Evolutionary conservation across 2,888 invertebrate species (phyloP).

Genomic region (Fragum sueziense): DNA sequence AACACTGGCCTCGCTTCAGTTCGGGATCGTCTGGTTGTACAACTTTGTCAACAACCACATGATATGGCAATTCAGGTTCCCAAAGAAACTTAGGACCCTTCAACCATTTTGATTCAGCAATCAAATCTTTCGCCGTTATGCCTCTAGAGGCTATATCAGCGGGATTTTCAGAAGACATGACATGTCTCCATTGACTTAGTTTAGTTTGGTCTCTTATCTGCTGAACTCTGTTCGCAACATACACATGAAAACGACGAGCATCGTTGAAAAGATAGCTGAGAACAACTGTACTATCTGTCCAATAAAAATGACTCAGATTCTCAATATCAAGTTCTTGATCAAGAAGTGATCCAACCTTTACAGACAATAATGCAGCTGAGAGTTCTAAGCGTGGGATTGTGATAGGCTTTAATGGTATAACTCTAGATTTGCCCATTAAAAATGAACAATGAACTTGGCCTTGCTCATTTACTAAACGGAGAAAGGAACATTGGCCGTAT

Average conservation of each 20-base stretch:
- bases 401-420: constrained; percentile 49
- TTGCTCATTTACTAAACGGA: constrained; percentile 35
- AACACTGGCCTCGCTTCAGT: constrained; percentile 26
- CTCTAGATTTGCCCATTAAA: constrained; percentile 58
- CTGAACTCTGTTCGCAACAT: constrained; percentile 9
- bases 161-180: constrained; percentile 51
- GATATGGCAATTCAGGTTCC: constrained; percentile 39
- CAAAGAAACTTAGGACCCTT: constrained; percentile 47
- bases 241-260: constrained; percentile 6
- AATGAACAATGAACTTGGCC: constrained; percentile 49
- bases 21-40: constrained; percentile 32
- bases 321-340: constrained; percentile 37
- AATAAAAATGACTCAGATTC: constrained; percentile 46
- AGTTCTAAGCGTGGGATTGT: constrained; percentile 59
- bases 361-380: constrained; percentile 51
- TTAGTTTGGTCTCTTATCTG: constrained; percentile 4
- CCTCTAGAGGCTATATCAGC: constrained; percentile 38
- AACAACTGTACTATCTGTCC: constrained; percentile 61
- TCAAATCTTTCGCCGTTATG: constrained; percentile 19
- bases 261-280: constrained; percentile 48
- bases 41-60: constrained; percentile 26
- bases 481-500: constrained; percentile 62
- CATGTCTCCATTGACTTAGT: constrained; percentile 10
- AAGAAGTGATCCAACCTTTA: constrained; percentile 32
- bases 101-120: constrained; percentile 37